Percentiles rank a stretch among this genome's conserved stretches.
phyloP scores from a whole-genome alignment of 2,797 vertebrate genomes.

The Pteronotus mesoamericanus region DNA sequence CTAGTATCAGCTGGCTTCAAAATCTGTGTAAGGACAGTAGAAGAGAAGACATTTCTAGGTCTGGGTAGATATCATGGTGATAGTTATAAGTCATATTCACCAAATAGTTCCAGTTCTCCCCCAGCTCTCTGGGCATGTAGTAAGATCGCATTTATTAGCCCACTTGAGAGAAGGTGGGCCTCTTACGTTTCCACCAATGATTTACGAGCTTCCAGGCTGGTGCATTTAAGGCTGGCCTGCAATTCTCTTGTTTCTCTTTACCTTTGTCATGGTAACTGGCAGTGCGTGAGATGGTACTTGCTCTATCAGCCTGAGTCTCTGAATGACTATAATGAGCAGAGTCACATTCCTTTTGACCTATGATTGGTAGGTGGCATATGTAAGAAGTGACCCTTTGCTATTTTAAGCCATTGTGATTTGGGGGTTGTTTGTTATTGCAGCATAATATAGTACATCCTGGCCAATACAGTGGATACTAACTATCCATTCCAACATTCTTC shows the following conservation, averaged over 20 bases:
- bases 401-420: background rate
- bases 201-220: background rate
- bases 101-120: background rate
- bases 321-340: background rate
- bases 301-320: background rate
- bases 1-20: background rate
- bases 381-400: background rate
- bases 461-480: background rate
- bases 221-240: background rate
- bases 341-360: background rate
- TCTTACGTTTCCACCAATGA: background rate
- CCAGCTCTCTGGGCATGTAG: background rate
- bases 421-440: background rate
- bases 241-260: background rate
- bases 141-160: background rate
- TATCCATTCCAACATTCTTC: background rate
- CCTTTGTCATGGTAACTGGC: background rate
- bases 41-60: background rate
- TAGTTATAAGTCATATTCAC: background rate
- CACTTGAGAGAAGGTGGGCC: background rate
- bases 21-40: background rate
- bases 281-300: background rate
- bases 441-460: background rate
- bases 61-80: background rate
- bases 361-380: background rate